Conservation (phyloP, 1,140 invertebrate species). For the Calephelis virginiensis region DNA sequence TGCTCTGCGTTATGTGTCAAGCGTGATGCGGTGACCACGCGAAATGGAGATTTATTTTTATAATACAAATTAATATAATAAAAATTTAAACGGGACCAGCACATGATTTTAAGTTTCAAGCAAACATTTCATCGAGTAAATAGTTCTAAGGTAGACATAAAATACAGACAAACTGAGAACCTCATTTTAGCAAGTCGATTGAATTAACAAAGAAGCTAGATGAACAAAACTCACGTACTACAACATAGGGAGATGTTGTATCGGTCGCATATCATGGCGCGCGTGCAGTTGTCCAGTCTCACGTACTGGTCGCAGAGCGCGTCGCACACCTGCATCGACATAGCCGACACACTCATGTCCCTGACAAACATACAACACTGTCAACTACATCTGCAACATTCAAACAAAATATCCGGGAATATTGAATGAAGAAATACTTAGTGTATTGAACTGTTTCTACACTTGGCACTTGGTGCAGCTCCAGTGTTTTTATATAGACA, state of each 20-base stretch:
- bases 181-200: not conserved
- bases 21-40: too few relatives aligned
- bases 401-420: too few relatives aligned
- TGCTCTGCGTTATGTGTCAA: too few relatives aligned
- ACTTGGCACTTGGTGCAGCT: too few relatives aligned
- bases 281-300: conserved; percentile 59
- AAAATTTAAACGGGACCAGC: too few relatives aligned
- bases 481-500: too few relatives aligned
- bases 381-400: too few relatives aligned
- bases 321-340: conserved; percentile 61
- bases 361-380: conserved; percentile 31
- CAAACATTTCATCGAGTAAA: too few relatives aligned
- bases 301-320: conserved; percentile 57
- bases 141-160: not conserved
- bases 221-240: conserved; percentile 65
- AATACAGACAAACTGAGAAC: too few relatives aligned
- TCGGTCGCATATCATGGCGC: conserved; percentile 54
- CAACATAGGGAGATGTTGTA: conserved; percentile 68
- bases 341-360: conserved; percentile 66
- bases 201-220: not conserved
- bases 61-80: too few relatives aligned
- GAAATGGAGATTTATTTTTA: too few relatives aligned
- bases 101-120: too few relatives aligned
- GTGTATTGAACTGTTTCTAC: not conserved
- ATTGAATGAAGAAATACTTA: not conserved